Evolutionary conservation across 2,888 invertebrate species (phyloP), one percentile per base, ranked within the genome.

Genomic region (Chloroclystis v-ata): DNA sequence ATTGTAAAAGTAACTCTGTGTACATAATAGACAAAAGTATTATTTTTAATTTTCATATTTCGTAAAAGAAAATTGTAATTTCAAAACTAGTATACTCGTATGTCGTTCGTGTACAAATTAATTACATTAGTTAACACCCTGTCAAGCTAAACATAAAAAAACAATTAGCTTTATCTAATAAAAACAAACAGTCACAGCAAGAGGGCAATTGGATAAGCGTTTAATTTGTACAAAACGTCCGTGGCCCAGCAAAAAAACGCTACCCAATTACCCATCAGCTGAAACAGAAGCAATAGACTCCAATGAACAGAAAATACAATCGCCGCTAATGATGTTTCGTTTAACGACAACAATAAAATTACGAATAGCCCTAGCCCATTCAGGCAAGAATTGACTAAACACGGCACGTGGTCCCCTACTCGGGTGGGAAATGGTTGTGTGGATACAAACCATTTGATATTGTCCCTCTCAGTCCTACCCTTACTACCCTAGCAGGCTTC

Each of bases 361-460:
- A 76, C 71, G 73, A 77, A 80, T 69, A 72, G 70, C 66, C 61
- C 62, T 49, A 48, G 12, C 63, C 69, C 63, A 75, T 78, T 75
- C 74, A 74, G 65, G 69, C 67, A 72, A 75, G 77, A 82, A 82
- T 78, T 80, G 70, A 80, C 80, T 76, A 74, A 77, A 70, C 74
- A 65, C 60, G 72, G 77, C 83, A 84, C 83, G 82, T 84, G 83
- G 49, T 79, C 75, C 59, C 63, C 62, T 61, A 62, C 65, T 71
- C 68, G 72, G 60, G 67, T 69, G 73, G 78, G 77, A 79, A 82
- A 76, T 76, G 65, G 66, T 73, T 66, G 67, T 68, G 69, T 67
- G 74, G 78, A 78, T 75, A 78, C 81, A 79, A 81, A 78, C 81
- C 81, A 82, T 75, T 81, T 70, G 72, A 72, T 75, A 78, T 74